These are phyloP conservation scores for Phalacrocorax carbo DNA, from an alignment of 2,113 vertebrate genomes.

Conservation along the genomic window DNA sequence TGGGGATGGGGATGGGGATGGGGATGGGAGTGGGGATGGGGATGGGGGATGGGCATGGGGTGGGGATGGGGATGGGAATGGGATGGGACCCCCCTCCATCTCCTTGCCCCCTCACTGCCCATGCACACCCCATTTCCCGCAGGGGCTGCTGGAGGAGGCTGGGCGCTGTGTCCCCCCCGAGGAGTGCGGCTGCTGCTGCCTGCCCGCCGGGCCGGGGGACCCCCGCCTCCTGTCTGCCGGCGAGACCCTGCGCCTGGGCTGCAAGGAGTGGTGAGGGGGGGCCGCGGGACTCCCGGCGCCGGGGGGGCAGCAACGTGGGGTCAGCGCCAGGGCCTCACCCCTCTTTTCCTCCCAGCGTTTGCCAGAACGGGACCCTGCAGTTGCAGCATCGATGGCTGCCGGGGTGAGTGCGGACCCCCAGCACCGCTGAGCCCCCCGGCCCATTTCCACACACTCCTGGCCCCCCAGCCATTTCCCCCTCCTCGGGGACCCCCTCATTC, in stretches of 20 bases:
- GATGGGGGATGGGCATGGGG: not conserved
- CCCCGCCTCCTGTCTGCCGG: conserved; percentile 66
- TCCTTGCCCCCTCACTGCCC: no score
- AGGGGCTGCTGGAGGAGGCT: conserved; percentile 85
- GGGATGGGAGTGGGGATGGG: no score
- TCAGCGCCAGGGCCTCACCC: no score
- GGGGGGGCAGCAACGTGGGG: no score
- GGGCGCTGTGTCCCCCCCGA: conserved; percentile 73
- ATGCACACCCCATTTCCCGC: not conserved
- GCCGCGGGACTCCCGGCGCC: not conserved
- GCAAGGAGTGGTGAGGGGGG: conserved; percentile 83
- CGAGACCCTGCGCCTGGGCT: conserved; percentile 70
- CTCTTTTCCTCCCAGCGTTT: conserved; percentile 71
- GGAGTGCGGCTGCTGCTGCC: conserved; percentile 80
- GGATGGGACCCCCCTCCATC: no score
- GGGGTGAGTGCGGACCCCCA: conserved; percentile 69
- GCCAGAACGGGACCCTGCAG: conserved; percentile 74
- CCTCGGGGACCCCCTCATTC: not conserved
- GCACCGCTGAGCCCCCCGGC: no score
- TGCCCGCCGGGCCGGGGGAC: conserved; percentile 25
- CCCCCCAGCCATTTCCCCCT: not conserved
- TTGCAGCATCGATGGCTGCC: conserved; percentile 82
- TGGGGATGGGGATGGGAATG: no score
- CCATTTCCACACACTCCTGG: no score
- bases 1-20: no score